Evolutionary conservation across 2,797 vertebrate genomes (phyloP).

Genomic region (Alcedo atthis): DNA sequence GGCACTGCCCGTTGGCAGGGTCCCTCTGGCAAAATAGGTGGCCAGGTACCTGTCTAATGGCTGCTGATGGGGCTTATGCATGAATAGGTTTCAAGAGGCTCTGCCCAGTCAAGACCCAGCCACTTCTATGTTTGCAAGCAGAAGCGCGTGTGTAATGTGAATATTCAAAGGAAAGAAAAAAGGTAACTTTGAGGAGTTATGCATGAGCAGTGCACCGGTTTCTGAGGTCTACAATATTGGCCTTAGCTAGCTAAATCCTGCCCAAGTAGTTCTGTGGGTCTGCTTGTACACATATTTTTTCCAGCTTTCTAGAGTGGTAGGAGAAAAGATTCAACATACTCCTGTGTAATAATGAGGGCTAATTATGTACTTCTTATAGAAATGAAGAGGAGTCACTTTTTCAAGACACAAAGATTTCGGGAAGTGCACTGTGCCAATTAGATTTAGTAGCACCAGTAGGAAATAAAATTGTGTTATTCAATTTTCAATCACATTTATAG

Average conservation of each 20-base stretch:
- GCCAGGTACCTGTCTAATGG: background rate
- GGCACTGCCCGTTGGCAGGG: background rate
- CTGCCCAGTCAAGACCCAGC: background rate
- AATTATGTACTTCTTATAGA: background rate
- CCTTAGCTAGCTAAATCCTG: background rate
- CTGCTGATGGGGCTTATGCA: background rate
- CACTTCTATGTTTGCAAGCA: background rate
- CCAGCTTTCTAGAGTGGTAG: background rate
- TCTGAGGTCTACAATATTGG: background rate
- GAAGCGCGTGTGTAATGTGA: background rate
- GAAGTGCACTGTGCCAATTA: background rate
- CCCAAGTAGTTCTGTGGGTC: background rate
- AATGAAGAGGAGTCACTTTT: background rate
- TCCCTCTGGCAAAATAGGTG: background rate
- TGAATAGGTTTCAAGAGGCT: background rate
- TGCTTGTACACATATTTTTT: background rate
- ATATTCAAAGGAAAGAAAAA: background rate
- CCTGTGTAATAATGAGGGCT: background rate
- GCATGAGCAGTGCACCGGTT: background rate
- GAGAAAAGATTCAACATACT: background rate
- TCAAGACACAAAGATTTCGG: background rate
- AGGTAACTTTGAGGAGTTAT: background rate
- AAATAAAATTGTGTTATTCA: slow-evolving; percentile 23
- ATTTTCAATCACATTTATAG: slow-evolving; percentile 15
- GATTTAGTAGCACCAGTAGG: background rate